Percentiles rank a stretch among this genome's conserved stretches.
Conservation (phyloP, 2,888 invertebrate species). For the Perizoma flavofasciatum region DNA sequence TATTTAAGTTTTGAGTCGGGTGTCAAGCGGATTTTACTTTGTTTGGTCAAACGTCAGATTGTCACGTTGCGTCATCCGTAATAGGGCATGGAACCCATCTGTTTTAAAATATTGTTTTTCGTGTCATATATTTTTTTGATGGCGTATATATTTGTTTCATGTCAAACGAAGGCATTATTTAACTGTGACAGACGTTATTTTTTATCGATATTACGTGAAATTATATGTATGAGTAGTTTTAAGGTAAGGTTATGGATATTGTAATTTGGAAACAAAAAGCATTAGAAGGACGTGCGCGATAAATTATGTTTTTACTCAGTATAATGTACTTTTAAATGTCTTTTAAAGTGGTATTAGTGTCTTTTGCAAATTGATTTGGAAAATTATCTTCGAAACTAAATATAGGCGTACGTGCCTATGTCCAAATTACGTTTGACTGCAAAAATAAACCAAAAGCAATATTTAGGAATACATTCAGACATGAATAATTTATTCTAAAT, state of each 20-base stretch:
- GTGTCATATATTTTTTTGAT: slow-evolving; percentile 25
- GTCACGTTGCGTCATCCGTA: slow-evolving; percentile 57
- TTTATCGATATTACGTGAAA: slow-evolving; percentile 17
- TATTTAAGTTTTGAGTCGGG: slow-evolving; percentile 56
- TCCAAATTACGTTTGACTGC: background rate
- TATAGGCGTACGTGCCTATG: background rate
- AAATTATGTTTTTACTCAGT: slow-evolving; percentile 19
- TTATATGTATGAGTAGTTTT: slow-evolving; percentile 8
- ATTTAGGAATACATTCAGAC: background rate
- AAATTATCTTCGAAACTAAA: background rate
- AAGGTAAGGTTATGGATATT: slow-evolving; percentile 1
- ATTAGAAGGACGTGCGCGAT: slow-evolving; percentile 6
- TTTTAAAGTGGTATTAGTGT: slow-evolving; percentile 12
- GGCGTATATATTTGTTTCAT: slow-evolving; percentile 20
- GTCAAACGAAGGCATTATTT: slow-evolving; percentile 27
- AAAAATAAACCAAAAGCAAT: slow-evolving; percentile 2
- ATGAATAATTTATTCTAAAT: background rate
- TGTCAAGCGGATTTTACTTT: slow-evolving; percentile 62
- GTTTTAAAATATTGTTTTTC: slow-evolving; percentile 23
- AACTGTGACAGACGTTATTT: slow-evolving; percentile 16
- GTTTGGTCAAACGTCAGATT: slow-evolving; percentile 47
- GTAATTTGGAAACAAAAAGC: slow-evolving; percentile 14
- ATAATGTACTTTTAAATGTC: slow-evolving; percentile 19
- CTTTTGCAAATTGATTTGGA: slow-evolving; percentile 6
- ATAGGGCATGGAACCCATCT: slow-evolving; percentile 47